Percentiles rank a stretch among this genome's conserved stretches.
Conservation (phyloP, 2,888 invertebrate species). For the Spicauda simplicius region DNA sequence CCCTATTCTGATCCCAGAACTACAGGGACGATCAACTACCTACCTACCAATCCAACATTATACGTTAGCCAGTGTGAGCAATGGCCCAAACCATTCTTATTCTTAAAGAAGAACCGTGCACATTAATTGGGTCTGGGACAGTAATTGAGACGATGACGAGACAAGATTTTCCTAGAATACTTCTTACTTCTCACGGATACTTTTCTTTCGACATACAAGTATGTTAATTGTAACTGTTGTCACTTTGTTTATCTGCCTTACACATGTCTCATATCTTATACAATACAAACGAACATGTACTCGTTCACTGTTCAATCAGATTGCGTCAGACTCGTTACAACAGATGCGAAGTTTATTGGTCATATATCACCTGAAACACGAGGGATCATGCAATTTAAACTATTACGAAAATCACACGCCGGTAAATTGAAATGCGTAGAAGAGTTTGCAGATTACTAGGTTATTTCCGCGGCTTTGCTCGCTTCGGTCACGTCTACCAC, state of each 20-base stretch:
- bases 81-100: too few species aligned
- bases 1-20: too few species aligned
- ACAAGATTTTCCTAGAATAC: too few species aligned
- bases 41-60: too few species aligned
- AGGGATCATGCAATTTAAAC: constrained; percentile 36
- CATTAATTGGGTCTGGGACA: too few species aligned
- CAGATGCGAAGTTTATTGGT: constrained; percentile 37
- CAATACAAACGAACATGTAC: constrained; percentile 6
- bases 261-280: constrained; percentile 3
- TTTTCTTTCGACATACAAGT: background rate
- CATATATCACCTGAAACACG: constrained; percentile 24
- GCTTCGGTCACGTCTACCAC: too few species aligned
- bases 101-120: too few species aligned
- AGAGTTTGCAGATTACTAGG: constrained; percentile 20
- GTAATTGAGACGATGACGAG: too few species aligned
- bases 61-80: too few species aligned
- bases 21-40: too few species aligned
- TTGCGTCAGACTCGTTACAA: constrained; percentile 34
- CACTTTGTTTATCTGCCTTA: background rate
- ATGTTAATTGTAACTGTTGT: background rate
- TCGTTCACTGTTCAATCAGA: background rate
- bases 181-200: too few species aligned
- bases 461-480: too few species aligned
- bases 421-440: constrained; percentile 28
- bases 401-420: constrained; percentile 40